A percentile compares a stretch with the other conserved stretches of the same genome.
phyloP scores from a whole-genome alignment of 2,888 invertebrate genomes.

The Conus canariensis region DNA sequence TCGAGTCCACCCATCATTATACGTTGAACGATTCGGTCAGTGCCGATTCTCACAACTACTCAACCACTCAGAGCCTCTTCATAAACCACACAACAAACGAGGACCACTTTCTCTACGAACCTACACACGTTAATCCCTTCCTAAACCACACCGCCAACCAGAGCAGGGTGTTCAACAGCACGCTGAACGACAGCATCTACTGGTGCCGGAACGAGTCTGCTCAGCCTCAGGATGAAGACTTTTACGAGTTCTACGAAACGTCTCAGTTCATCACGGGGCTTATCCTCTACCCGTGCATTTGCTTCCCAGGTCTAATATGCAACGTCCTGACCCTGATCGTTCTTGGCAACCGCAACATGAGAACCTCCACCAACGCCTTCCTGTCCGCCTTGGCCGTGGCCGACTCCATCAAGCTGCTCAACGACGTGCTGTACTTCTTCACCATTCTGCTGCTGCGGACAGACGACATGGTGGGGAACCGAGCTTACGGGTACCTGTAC shows the following conservation, averaged over 20 bases:
- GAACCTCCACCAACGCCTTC: conserved; percentile 75
- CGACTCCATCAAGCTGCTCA: conserved; percentile 75
- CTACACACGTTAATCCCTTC: neutral
- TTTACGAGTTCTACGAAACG: conserved; percentile 42
- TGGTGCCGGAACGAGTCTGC: conserved; percentile 42
- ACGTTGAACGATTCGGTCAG: neutral
- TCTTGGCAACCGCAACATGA: conserved; percentile 71
- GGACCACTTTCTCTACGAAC: neutral
- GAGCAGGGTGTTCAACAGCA: neutral
- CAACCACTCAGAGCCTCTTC: neutral
- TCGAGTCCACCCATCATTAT: neutral
- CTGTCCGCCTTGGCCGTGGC: conserved; percentile 73
- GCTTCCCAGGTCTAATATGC: conserved; percentile 73
- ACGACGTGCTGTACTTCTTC: conserved; percentile 75
- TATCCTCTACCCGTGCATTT: conserved; percentile 72
- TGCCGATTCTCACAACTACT: neutral
- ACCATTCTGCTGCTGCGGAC: conserved; percentile 68
- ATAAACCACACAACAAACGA: neutral
- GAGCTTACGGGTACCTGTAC: conserved; percentile 72
- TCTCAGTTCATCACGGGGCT: conserved; percentile 73
- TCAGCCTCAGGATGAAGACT: conserved; percentile 29
- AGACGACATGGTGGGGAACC: conserved; percentile 64
- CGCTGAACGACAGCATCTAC: conserved; percentile 2
- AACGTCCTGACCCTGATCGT: conserved; percentile 74
- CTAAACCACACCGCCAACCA: too few species aligned